phyloP scores from a whole-genome alignment of 1,140 invertebrate genomes.

The Himalopsyche phryganea region DNA sequence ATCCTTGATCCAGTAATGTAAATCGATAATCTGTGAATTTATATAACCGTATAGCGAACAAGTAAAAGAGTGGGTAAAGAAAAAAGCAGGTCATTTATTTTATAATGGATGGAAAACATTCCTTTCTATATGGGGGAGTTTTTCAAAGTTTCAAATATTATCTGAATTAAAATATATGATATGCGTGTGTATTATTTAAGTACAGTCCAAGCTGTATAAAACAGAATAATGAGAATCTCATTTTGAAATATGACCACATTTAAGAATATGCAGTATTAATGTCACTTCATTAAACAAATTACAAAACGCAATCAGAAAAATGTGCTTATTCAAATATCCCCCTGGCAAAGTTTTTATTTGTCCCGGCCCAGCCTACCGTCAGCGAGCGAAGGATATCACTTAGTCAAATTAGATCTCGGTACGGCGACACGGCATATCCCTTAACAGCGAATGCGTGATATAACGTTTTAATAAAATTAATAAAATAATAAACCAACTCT shows the following conservation, averaged over 20 bases:
- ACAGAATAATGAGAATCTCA: too few species aligned
- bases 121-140: too few species aligned
- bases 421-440: constrained; percentile 9
- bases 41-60: too few species aligned
- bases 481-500: constrained; percentile 22
- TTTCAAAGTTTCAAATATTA: too few species aligned
- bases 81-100: too few species aligned
- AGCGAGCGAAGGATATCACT: constrained; percentile 25
- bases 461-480: constrained; percentile 17
- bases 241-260: background rate
- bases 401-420: constrained; percentile 31
- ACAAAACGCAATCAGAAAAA: constrained; percentile 7
- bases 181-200: too few species aligned
- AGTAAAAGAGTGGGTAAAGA: too few species aligned
- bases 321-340: constrained; percentile 6
- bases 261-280: background rate
- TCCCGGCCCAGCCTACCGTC: constrained; percentile 19
- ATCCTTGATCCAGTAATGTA: too few species aligned
- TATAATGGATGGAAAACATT: too few species aligned
- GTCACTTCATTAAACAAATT: constrained; percentile 13
- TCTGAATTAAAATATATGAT: too few species aligned
- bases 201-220: too few species aligned
- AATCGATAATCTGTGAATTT: too few species aligned
- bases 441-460: constrained; percentile 11
- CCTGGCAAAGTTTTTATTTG: constrained; percentile 28